Base-by-base conservation (phyloP, 2,113 vertebrate species). In the Zosterops lateralis region DNA sequence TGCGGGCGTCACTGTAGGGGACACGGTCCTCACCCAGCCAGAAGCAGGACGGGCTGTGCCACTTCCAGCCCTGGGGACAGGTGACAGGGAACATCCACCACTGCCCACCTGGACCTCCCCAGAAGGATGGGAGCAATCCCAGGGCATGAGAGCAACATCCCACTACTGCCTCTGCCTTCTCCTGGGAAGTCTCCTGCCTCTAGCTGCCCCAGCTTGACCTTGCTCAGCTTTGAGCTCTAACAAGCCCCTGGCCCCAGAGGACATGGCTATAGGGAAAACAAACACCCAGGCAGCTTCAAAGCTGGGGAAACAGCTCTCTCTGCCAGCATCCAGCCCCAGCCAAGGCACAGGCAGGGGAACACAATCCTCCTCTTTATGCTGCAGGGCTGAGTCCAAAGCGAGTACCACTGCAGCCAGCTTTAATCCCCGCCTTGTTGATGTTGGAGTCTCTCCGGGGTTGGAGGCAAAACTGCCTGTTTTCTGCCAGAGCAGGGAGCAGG, bases 31-130 rank as follows among this genome's bases (percentile, higher is more conserved):
- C 99, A 3, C 98, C 98, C 57, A 99, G 97, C 98, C 98, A 99
- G 95, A 99, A 99, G 97, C 99, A 99, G 29, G 99, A 98, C 21
- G 99, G 98, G 97, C 98, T 99, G 96, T 99, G 99, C 99, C 99
- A 99, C 53, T 98, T 99, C 99, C 99, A 99, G 77, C 99, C 99
- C 99, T 99, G 89, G 42, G 71, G 91, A 28, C 0, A 15, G 51
- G 42, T 17, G 72, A 93, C 32, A 93, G 7, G 17, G 26, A 50
- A 50, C 6, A 4, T 93, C 60, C 1, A 9, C 22, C 48, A 74
- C 74, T 0, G 1, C 48, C 65, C n/a, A 3, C 16, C 56, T 50
- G 66, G 58, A 79, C 32, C 56, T 48, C 36, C 24, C 45, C 65
- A 70, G 40, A 50, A 76, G n/a, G 54, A 75, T 1, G 14, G 65